Percentiles rank a stretch among this genome's conserved stretches.
phyloP scores from a whole-genome alignment of 2,888 invertebrate genomes.

The Galerucella pusilla region DNA sequence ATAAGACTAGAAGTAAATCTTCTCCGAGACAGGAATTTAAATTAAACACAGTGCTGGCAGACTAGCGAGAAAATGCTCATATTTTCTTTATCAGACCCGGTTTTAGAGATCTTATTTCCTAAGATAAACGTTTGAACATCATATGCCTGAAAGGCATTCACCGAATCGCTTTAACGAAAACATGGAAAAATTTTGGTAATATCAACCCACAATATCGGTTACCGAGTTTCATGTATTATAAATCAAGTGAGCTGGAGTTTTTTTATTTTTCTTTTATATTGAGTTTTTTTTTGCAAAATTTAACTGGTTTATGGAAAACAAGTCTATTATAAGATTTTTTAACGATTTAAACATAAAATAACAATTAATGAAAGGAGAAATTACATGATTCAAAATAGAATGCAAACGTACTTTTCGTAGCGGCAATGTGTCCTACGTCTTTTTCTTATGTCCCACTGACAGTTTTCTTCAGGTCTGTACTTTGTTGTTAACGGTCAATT shows the following conservation, averaged over 20 bases:
- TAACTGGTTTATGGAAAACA: no score
- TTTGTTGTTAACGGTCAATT: no score
- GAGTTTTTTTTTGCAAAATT: no score
- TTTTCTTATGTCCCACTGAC: no score
- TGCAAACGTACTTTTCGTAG: no score
- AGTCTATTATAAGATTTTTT: no score
- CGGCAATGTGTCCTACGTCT: no score
- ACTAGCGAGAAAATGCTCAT: conserved; percentile 13
- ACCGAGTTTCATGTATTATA: not conserved
- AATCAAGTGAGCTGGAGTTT: not conserved
- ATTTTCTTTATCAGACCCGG: conserved; percentile 14
- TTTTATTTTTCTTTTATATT: not conserved
- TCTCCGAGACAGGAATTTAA: conserved; percentile 13
- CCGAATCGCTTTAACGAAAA: not conserved
- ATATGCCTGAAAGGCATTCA: conserved; percentile 2
- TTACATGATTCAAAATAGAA: no score
- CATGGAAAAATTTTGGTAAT: conserved; percentile 2
- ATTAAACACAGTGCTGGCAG: conserved; percentile 10
- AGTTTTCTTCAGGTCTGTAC: no score
- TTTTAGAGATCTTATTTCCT: conserved; percentile 13
- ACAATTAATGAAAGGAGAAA: no score
- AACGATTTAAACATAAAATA: no score
- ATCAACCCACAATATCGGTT: conserved; percentile 1
- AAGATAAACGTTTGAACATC: conserved; percentile 12
- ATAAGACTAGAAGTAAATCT: conserved; percentile 12